Conservation (phyloP, 2,888 invertebrate genomes). For the Smittia aterrima region DNA sequence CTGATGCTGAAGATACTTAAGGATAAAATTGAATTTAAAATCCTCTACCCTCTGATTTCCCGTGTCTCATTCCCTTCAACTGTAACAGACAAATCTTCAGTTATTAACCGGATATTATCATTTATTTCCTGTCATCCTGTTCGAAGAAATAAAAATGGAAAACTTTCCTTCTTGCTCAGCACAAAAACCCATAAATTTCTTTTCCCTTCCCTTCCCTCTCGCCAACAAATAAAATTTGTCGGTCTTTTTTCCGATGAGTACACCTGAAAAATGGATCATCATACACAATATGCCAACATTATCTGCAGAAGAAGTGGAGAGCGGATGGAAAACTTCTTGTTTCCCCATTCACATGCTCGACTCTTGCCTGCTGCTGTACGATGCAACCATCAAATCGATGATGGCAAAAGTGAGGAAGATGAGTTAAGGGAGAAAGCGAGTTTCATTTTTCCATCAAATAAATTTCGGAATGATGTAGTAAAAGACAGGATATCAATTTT, state of each 20-base stretch:
- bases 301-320: slow-evolving; percentile 6
- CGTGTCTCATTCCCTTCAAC: not conserved
- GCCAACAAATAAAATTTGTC: slow-evolving; percentile 19
- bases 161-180: slow-evolving; percentile 8
- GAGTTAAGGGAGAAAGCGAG: not conserved
- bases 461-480: slow-evolving; percentile 36
- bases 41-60: not conserved
- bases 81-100: slow-evolving; percentile 9
- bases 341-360: not conserved
- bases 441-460: slow-evolving; percentile 42
- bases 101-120: slow-evolving; percentile 38
- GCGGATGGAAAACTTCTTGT: not conserved
- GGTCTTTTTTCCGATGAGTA: slow-evolving; percentile 27
- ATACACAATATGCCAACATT: slow-evolving; percentile 5
- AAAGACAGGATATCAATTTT: slow-evolving; percentile 33
- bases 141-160: not conserved
- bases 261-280: slow-evolving; percentile 25
- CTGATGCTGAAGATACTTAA: not conserved
- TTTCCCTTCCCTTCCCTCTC: not conserved
- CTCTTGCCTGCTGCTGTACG: not conserved
- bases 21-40: slow-evolving; percentile 13
- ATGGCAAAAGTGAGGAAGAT: slow-evolving; percentile 16
- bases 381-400: slow-evolving; percentile 7
- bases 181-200: slow-evolving; percentile 10
- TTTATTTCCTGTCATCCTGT: slow-evolving; percentile 37